These are phyloP conservation scores for Cantharis rustica DNA, from an alignment of 2,888 invertebrate species.

Conservation along the genomic window DNA sequence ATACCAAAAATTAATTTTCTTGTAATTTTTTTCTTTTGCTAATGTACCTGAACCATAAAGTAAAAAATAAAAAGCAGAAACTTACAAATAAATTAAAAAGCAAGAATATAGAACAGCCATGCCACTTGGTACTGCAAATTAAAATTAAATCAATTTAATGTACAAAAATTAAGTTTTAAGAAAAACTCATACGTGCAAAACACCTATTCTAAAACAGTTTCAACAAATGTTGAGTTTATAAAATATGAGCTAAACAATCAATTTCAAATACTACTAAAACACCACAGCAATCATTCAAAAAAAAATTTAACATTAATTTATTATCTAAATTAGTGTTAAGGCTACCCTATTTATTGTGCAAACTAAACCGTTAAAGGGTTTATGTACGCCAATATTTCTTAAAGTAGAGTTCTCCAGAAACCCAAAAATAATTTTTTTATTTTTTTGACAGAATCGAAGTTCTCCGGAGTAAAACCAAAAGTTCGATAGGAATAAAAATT, in stretches of 20 bases:
- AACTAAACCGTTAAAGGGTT: not conserved
- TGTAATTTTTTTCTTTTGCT: not conserved
- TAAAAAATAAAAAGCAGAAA: conserved; percentile 44
- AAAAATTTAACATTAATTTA: not conserved
- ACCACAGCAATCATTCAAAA: not conserved
- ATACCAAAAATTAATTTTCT: not conserved
- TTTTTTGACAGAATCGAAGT: too few relatives aligned
- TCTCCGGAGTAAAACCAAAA: too few relatives aligned
- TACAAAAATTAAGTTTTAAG: conserved; percentile 19
- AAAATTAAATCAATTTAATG: conserved; percentile 47
- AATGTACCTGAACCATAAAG: not conserved
- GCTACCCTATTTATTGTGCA: not conserved
- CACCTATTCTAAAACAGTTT: not conserved
- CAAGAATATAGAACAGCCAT: conserved; percentile 50
- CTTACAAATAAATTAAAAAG: conserved; percentile 53
- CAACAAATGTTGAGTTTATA: not conserved
- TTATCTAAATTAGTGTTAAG: not conserved
- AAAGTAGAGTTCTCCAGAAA: too few relatives aligned
- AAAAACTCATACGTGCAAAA: not conserved
- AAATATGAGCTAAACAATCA: not conserved
- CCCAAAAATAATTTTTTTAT: too few relatives aligned
- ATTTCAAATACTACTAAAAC: not conserved
- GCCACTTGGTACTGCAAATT: conserved; percentile 54
- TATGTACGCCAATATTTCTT: too few relatives aligned
- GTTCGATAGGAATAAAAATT: too few relatives aligned